A percentile compares a stretch with the other conserved stretches of the same genome.
Conservation (phyloP, 2,797 vertebrate genomes). For the Falco rusticolus region DNA sequence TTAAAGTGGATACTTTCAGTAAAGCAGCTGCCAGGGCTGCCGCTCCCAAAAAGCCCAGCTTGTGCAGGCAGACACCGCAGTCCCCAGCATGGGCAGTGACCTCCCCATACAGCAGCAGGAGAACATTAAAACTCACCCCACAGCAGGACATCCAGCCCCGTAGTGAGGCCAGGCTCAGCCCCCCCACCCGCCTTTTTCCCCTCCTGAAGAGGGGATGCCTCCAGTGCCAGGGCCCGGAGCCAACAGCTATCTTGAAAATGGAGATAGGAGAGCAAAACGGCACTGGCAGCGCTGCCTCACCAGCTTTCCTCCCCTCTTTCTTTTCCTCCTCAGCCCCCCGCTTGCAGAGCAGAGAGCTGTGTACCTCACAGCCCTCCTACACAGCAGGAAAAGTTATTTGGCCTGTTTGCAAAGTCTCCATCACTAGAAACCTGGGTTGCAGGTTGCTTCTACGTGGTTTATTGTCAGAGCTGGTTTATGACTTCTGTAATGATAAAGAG, state of each 20-base stretch:
- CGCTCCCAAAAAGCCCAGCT: not conserved
- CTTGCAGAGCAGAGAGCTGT: not conserved
- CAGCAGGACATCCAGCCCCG: not conserved
- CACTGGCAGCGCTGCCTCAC: not conserved
- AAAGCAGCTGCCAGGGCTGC: not conserved
- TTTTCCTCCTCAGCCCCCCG: not conserved
- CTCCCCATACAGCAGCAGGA: not conserved
- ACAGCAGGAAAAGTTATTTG: not conserved
- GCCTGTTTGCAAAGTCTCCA: not conserved
- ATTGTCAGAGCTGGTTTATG: not conserved
- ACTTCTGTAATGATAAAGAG: not conserved
- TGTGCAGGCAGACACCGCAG: not conserved
- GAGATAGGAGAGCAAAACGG: not conserved
- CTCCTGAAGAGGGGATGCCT: not conserved
- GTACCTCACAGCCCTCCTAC: not conserved
- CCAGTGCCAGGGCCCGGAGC: not conserved
- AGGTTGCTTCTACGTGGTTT: not conserved
- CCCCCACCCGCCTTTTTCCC: rapidly evolving
- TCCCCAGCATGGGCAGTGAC: not conserved
- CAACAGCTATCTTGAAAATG: not conserved
- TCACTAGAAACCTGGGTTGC: not conserved
- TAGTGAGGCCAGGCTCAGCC: not conserved
- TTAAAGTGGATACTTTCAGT: not conserved
- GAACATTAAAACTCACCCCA: not conserved
- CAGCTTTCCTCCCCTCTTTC: not conserved